A percentile compares a stretch with the other conserved stretches of the same genome.
phyloP scores from a whole-genome alignment of 2,113 vertebrate species.

The mouse (Mus musculus) region GRCm39 chr13:115806001-115806500 shows the following conservation, averaged over 20 bases:
- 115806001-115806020: not conserved
- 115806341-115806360: conserved; percentile 85
- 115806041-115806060: conserved; percentile 55
- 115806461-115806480: conserved; percentile 85
- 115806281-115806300: conserved; percentile 83
- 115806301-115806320: conserved; percentile 85
- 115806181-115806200: conserved; percentile 88
- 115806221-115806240: conserved; percentile 89
- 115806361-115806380: conserved; percentile 88
- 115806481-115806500: conserved; percentile 77
- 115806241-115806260: conserved; percentile 88
- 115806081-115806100: conserved; percentile 86
- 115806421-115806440: conserved; percentile 88
- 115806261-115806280: conserved; percentile 88
- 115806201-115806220: conserved; percentile 88
- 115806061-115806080: conserved; percentile 60
- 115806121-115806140: conserved; percentile 88
- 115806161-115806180: conserved; percentile 89
- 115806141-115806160: conserved; percentile 94
- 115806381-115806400: conserved; percentile 88
- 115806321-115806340: conserved; percentile 84
- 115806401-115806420: conserved; percentile 86
- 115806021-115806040: conserved; percentile 37
- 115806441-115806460: conserved; percentile 84
- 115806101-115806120: conserved; percentile 77